Base-by-base conservation (phyloP, 2,797 vertebrate species). In the Thunnus albacares region DNA sequence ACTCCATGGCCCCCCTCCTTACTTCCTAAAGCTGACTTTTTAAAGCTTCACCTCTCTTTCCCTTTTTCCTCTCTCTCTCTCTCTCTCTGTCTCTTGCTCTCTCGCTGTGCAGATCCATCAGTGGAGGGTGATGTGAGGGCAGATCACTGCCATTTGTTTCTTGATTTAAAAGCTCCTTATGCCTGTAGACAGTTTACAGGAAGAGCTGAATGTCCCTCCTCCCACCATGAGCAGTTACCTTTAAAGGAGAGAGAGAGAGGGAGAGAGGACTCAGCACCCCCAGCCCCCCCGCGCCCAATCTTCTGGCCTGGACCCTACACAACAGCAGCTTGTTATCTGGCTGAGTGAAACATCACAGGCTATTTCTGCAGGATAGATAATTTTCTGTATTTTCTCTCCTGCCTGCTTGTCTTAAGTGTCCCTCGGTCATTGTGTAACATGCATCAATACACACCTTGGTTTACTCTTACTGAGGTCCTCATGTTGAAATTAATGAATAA, bases 81-180 rank as follows among this genome's bases (percentile, higher is more conserved):
- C 24, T 11, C 58, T 30, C 6, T 13, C 58, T 18, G 24, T 28
- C 22, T 78, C 41, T 30, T 15, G n/a, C 38, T n/a, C 47, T 43
- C 22, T 22, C 26, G 1, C 28, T 45, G 26, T 59, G 73, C 77
- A 70, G 85, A 89, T 91, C 88, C 71, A 86, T 94, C 83, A 83
- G 83, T 68, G 77, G 82, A 82, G 41, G 66, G 81, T 84, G 86
- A 90, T 81, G 79, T 79, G 73, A 84, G 81, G 62, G 52, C 71
- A 81, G 85, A 87, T 91, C 71, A 79, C 51, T 90, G 82, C 89
- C 90, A 89, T 94, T 93, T 89, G 82, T 94, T 91, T 84, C 84
- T 88, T 93, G 82, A 93, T 93, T 93, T 91, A 94, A 94, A 90
- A 88, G 80, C 87, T 85, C 52, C 81, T 83, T 84, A 71, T n/a